Evolutionary conservation across 2,113 vertebrate species (phyloP).

Genomic region (Peucedramus taeniatus): DNA sequence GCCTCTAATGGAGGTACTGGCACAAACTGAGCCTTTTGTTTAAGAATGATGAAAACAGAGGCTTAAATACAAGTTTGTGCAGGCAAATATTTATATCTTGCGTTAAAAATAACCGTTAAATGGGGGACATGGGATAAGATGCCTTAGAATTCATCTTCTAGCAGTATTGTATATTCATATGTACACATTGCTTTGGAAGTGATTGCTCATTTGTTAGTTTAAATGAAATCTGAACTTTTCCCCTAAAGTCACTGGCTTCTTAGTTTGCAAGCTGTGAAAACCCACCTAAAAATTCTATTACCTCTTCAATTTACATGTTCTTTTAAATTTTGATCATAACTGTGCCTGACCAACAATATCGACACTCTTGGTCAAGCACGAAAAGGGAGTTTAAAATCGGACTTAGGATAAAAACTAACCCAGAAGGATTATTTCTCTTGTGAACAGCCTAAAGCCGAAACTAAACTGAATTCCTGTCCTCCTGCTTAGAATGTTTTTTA

Average conservation of each 20-base stretch:
- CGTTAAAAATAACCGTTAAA: background rate
- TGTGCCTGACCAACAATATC: background rate
- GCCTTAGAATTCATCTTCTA: background rate
- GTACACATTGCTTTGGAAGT: background rate
- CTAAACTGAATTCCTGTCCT: background rate
- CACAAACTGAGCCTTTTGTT: conserved; percentile 37
- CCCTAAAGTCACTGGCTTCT: background rate
- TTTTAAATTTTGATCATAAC: background rate
- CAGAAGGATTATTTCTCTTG: background rate
- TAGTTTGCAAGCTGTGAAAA: background rate
- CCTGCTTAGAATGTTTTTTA: background rate
- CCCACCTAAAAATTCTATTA: background rate
- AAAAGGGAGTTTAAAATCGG: background rate
- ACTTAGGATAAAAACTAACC: background rate
- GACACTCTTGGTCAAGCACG: background rate
- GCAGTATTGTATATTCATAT: background rate
- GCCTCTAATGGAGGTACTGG: conserved; percentile 72
- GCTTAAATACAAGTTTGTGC: conserved; percentile 5
- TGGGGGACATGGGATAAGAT: background rate
- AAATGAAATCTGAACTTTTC: background rate
- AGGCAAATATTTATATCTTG: conserved; percentile 42
- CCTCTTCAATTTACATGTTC: background rate
- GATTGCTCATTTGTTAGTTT: background rate
- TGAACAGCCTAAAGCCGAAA: background rate
- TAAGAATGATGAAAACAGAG: background rate